Percentiles rank a stretch among this genome's conserved stretches.
Evolutionary conservation across 2,113 vertebrate species (phyloP).

Genomic region (Leptosomus discolor): DNA sequence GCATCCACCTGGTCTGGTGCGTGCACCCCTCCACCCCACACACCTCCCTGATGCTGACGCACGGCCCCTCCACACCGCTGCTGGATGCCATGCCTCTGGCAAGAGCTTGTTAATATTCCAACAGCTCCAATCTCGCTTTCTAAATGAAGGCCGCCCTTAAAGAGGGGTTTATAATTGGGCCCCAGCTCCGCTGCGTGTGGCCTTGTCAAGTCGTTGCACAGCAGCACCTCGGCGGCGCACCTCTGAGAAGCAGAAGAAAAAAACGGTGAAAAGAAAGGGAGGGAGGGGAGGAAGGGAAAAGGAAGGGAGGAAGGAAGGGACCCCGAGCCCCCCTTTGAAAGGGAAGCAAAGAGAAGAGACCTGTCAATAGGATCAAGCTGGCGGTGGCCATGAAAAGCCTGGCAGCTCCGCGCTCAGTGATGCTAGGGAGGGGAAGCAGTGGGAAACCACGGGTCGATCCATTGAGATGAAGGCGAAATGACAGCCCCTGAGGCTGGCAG

Average conservation of each 20-base stretch:
- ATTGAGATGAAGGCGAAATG: conserved; percentile 57
- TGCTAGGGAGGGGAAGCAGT: conserved; percentile 11
- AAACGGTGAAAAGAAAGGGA: background rate
- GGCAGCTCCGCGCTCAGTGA: background rate
- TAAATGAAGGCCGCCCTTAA: background rate
- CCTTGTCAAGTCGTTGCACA: conserved; percentile 21
- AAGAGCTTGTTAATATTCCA: conserved; percentile 58
- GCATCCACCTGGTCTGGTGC: background rate
- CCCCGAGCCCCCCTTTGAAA: background rate
- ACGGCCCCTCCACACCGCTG: fast-evolving
- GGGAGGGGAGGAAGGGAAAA: background rate
- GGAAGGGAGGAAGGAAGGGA: background rate
- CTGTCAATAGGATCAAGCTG: conserved; percentile 52
- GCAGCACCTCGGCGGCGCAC: background rate
- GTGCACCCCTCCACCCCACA: fast-evolving
- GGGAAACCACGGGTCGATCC: conserved; percentile 44
- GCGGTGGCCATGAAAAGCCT: conserved; percentile 7
- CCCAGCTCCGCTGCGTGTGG: background rate
- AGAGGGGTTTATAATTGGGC: conserved; percentile 60
- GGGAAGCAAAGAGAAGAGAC: background rate
- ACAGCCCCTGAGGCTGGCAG: conserved; percentile 47
- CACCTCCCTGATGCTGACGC: fast-evolving
- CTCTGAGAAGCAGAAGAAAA: background rate
- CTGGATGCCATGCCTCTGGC: background rate
- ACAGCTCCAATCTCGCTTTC: background rate